Evolutionary conservation across 1,140 invertebrate genomes (phyloP).

Genomic region (Nautilus pompilius): DNA sequence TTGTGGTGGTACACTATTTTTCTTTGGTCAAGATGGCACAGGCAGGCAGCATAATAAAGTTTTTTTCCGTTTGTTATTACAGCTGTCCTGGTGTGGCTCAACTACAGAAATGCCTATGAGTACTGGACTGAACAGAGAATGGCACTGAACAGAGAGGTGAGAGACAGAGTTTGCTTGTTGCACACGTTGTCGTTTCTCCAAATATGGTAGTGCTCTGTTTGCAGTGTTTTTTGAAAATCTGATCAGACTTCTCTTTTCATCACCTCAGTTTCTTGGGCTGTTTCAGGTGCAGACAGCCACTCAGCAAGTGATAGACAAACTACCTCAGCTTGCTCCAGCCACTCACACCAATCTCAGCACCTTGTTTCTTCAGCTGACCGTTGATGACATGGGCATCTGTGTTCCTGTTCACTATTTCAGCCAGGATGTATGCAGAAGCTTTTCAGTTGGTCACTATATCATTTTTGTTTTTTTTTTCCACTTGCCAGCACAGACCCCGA

Average conservation of each 20-base stretch:
- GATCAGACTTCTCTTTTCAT: not conserved
- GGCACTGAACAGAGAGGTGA: conserved; percentile 50
- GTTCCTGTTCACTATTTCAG: conserved; percentile 76
- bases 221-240: not conserved
- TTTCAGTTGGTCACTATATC: too few relatives aligned
- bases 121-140: conserved; percentile 94
- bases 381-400: conserved; percentile 96
- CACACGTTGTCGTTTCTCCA: not conserved
- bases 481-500: too few relatives aligned
- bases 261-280: not conserved
- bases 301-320: conserved; percentile 50
- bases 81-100: conserved; percentile 95
- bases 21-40: too few relatives aligned
- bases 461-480: too few relatives aligned
- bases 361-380: conserved; percentile 88
- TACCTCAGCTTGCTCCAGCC: conserved; percentile 35
- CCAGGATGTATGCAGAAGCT: not conserved
- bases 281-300: conserved; percentile 76
- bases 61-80: conserved; percentile 13
- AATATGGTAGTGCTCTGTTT: too few relatives aligned
- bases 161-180: not conserved
- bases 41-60: too few relatives aligned
- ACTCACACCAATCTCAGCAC: conserved; percentile 69
- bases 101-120: conserved; percentile 98
- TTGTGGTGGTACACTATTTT: not conserved